Base-by-base conservation (phyloP, 2,113 vertebrate species). In the Diphyllodes magnificus region DNA sequence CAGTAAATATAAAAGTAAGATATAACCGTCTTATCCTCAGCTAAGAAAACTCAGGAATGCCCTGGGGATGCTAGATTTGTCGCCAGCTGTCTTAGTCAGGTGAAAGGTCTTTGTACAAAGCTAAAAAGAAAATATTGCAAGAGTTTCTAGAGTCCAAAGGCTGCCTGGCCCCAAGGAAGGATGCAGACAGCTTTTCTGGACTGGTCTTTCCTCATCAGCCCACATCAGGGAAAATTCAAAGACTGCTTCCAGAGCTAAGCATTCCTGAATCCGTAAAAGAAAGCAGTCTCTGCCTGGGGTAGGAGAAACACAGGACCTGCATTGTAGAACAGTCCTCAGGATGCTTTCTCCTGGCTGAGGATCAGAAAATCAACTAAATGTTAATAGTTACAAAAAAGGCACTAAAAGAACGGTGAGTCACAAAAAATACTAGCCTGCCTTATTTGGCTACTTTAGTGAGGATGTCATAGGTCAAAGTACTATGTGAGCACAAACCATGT, bases 91-190 rank as follows among this genome's bases (percentile, higher is more conserved):
- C 90, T 80, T 75, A 82, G 82, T n/a, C 79, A 78, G 82, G 95
- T 92, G 90, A 96, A 96, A 94, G 92, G 94, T 96, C 95, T 94
- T 93, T 72, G 82, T 85, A 84, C 90, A 92, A 93, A 92, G 72
- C 82, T 90, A 94, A 88, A 93, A 95, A 88, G 85, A 97, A 96
- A 95, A 97, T 90, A 93, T 79, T 96, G 94, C 93, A 96, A 68
- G 88, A 84, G 86, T 59, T 92, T 69, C 76, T 82, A 35, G 45
- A 35, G 88, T 88, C 90, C 90, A 96, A 84, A 96, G 95, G 92
- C 84, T 90, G 60, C 65, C 37, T 88, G 72, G 86, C 88, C 94
- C 40, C 69, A 40, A 71, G 49, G 79, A 88, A 92, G 56, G 93
- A 96, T 92, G 80, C 90, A 96, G 94, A 75, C 51, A 84, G 68